These are phyloP conservation scores for Ladona fulva DNA, from an alignment of 1,140 invertebrate genomes.

Conservation along the genomic window DNA sequence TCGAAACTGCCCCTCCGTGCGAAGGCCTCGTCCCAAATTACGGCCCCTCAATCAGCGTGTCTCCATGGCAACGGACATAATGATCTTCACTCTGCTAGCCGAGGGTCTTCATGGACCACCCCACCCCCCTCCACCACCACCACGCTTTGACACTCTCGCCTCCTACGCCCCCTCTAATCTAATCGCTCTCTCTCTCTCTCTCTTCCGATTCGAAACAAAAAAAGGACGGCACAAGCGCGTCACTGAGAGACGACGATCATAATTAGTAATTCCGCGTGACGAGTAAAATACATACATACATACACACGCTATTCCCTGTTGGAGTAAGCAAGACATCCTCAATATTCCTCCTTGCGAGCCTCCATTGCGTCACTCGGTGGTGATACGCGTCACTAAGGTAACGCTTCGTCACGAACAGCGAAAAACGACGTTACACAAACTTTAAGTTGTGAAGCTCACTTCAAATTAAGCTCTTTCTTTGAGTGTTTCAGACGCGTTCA, in stretches of 20 bases:
- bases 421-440: no score
- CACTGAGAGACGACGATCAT: background rate
- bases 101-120: background rate
- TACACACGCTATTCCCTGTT: no score
- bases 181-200: background rate
- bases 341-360: no score
- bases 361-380: no score
- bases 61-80: conserved; percentile 3
- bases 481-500: no score
- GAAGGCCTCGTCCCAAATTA: background rate
- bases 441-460: no score
- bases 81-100: background rate
- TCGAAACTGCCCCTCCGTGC: background rate
- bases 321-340: no score
- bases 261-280: background rate
- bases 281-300: background rate
- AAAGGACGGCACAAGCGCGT: background rate
- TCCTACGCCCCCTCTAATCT: background rate
- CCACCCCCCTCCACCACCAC: background rate
- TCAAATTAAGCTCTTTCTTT: no score
- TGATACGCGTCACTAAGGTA: no score
- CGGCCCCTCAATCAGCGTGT: conserved; percentile 1
- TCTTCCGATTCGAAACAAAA: background rate
- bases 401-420: no score
- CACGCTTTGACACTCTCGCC: background rate